These are phyloP conservation scores for Drosophila pseudotalamancana DNA, from an alignment of 2,888 invertebrate species.

Conservation along the genomic window DNA sequence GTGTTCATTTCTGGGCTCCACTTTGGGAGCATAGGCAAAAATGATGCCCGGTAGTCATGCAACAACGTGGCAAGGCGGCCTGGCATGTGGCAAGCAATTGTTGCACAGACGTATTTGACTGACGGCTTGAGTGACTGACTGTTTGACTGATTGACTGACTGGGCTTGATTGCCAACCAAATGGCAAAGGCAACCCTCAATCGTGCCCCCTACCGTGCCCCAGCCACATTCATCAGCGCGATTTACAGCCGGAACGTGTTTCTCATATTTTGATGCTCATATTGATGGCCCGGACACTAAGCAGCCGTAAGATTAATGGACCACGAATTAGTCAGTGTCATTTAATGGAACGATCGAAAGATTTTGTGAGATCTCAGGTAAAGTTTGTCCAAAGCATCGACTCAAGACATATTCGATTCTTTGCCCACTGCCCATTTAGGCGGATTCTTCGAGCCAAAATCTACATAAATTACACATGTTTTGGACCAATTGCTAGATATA, in stretches of 20 bases:
- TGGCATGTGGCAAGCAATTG: conserved; percentile 63
- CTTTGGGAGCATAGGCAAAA: conserved; percentile 62
- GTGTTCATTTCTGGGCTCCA: conserved; percentile 70
- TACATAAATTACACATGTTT: conserved; percentile 59
- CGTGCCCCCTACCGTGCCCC: neutral
- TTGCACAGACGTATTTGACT: conserved; percentile 63
- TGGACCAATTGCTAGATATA: conserved; percentile 55
- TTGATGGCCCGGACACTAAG: conserved; percentile 75
- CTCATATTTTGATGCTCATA: conserved; percentile 55
- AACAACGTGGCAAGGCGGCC: conserved; percentile 12
- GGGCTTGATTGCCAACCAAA: conserved; percentile 34
- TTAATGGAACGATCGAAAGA: conserved; percentile 59
- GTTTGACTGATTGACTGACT: conserved; percentile 1
- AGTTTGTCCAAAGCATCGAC: no score
- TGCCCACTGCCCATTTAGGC: conserved; percentile 47
- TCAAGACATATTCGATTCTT: conserved; percentile 1
- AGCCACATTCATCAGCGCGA: conserved; percentile 50
- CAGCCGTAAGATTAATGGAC: conserved; percentile 73
- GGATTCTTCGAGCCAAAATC: conserved; percentile 57
- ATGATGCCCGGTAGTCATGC: conserved; percentile 82
- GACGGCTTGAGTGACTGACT: conserved; percentile 41
- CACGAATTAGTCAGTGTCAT: conserved; percentile 75
- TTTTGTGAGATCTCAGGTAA: no score
- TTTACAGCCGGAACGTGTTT: conserved; percentile 6
- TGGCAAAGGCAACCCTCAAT: conserved; percentile 17